A percentile compares a stretch with the other conserved stretches of the same genome.
phyloP scores from a whole-genome alignment of 2,888 invertebrate genomes.

The Graphium colonna region DNA sequence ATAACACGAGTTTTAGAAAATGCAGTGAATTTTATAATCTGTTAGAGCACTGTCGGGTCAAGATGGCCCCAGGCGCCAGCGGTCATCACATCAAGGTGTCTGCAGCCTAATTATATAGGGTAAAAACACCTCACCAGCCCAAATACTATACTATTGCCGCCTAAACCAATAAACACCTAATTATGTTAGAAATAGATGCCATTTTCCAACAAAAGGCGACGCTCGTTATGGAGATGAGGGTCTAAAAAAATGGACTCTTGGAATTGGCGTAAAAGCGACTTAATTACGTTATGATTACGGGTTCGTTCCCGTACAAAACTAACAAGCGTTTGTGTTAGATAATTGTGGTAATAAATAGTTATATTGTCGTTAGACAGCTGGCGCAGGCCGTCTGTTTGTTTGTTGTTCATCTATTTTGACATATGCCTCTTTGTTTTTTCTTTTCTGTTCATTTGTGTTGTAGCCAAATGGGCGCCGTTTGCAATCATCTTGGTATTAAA shows the following conservation, averaged over 20 bases:
- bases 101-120: constrained; percentile 71
- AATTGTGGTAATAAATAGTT: constrained; percentile 75
- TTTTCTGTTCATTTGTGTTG: neutral
- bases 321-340: constrained; percentile 66
- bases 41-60: constrained; percentile 11
- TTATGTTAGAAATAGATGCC: constrained; percentile 30
- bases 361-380: constrained; percentile 72
- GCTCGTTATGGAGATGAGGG: constrained; percentile 42
- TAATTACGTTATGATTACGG: constrained; percentile 77
- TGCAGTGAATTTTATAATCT: constrained; percentile 16
- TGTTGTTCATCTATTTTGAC: constrained; percentile 51
- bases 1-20: no score
- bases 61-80: constrained; percentile 65
- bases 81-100: constrained; percentile 70
- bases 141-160: constrained; percentile 55
- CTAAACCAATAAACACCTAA: constrained; percentile 36
- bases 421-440: no score
- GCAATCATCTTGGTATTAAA: no score
- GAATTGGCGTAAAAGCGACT: constrained; percentile 76
- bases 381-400: constrained; percentile 57
- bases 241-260: constrained; percentile 37
- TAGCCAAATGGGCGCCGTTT: no score
- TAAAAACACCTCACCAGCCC: constrained; percentile 60
- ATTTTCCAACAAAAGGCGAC: constrained; percentile 27
- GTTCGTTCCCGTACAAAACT: constrained; percentile 64